Percentiles rank a stretch among this genome's conserved stretches.
Conservation (phyloP, 2,113 vertebrate genomes). For the Boleophthalmus pectinirostris region DNA sequence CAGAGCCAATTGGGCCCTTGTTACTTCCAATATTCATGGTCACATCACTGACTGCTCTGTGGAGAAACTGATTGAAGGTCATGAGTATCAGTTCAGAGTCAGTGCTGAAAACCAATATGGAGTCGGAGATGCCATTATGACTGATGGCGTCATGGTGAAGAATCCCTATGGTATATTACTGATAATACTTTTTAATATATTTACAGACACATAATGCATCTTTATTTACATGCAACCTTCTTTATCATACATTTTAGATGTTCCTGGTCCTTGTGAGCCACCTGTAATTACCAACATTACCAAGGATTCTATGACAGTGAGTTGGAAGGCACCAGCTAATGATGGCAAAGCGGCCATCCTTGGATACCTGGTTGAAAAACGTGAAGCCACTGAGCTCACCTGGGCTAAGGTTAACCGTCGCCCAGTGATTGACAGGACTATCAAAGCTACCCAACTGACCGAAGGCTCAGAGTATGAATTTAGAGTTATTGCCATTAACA, state of each 20-base stretch:
- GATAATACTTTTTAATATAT: not conserved
- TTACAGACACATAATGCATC: not conserved
- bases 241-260: conserved; percentile 78
- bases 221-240: not conserved
- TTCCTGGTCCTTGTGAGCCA: conserved; percentile 92
- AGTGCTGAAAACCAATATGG: conserved; percentile 98
- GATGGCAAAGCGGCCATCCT: conserved; percentile 92
- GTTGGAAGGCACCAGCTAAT: conserved; percentile 94
- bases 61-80: conserved; percentile 96
- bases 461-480: conserved; percentile 97
- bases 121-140: conserved; percentile 87
- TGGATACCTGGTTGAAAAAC: conserved; percentile 95
- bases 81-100: conserved; percentile 96
- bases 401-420: conserved; percentile 95
- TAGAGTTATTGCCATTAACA: conserved; percentile 93
- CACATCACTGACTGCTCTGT: conserved; percentile 90
- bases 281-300: conserved; percentile 95
- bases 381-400: conserved; percentile 88
- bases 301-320: conserved; percentile 95
- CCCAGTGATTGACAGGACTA: conserved; percentile 93
- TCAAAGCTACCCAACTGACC: conserved; percentile 90
- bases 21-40: conserved; percentile 84
- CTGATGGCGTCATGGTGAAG: conserved; percentile 88
- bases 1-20: conserved; percentile 96
- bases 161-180: conserved; percentile 88